Evolutionary conservation across 2,888 invertebrate genomes (phyloP).

Genomic region (Rotaria socialis): DNA sequence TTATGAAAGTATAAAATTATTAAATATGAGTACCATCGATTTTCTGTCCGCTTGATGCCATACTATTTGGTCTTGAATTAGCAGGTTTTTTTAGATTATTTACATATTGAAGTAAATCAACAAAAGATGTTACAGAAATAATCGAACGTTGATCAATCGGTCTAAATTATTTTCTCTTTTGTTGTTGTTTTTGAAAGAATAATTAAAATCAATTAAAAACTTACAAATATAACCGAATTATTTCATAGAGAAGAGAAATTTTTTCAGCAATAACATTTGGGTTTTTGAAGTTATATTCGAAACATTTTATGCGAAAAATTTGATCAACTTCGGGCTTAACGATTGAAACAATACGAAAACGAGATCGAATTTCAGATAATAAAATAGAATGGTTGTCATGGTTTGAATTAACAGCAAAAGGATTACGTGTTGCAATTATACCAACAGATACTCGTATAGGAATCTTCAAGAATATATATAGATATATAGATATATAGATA

Average conservation of each 20-base stretch:
- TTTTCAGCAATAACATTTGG: constrained; percentile 54
- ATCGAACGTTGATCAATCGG: not conserved
- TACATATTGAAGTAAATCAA: constrained; percentile 12
- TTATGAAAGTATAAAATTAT: not conserved
- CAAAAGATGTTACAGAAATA: not conserved
- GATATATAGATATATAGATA: no score
- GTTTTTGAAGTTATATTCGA: constrained; percentile 55
- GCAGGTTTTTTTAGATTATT: not conserved
- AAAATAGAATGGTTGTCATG: constrained; percentile 46
- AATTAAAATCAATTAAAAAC: not conserved
- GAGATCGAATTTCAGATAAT: constrained; percentile 52
- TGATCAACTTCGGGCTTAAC: constrained; percentile 54
- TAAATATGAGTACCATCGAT: not conserved
- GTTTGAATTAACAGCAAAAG: constrained; percentile 47
- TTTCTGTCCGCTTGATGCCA: not conserved
- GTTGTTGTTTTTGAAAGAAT: no score
- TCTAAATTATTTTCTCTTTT: not conserved
- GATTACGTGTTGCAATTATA: constrained; percentile 54
- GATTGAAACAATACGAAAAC: constrained; percentile 55
- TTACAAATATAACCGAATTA: constrained; percentile 26
- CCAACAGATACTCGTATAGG: constrained; percentile 51
- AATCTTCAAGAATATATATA: constrained; percentile 50
- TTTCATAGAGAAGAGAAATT: constrained; percentile 54
- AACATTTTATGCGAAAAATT: constrained; percentile 56
- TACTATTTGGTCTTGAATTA: constrained; percentile 25